These are phyloP conservation scores for Aphaenogaster floridana DNA, from an alignment of 1,140 invertebrate species.

Conservation along the genomic window DNA sequence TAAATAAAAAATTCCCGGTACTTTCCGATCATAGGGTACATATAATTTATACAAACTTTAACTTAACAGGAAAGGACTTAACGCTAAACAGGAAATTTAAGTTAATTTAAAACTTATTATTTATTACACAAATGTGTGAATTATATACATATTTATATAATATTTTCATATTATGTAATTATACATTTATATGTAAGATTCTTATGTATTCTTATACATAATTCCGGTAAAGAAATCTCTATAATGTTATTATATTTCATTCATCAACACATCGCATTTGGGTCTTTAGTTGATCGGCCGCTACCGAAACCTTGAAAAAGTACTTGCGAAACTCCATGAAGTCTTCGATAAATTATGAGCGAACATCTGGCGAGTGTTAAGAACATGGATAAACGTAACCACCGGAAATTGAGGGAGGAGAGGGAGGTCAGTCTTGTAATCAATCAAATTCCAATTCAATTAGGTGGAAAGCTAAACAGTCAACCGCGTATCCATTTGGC, in stretches of 20 bases:
- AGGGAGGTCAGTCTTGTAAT: slow-evolving; percentile 47
- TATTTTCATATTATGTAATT: too few species aligned
- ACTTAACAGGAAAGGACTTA: background rate
- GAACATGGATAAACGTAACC: slow-evolving; percentile 45
- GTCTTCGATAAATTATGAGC: slow-evolving; percentile 54
- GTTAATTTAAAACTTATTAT: background rate
- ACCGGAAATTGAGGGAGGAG: slow-evolving; percentile 14
- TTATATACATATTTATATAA: too few species aligned
- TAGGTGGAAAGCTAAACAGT: slow-evolving; percentile 34
- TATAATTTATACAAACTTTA: background rate
- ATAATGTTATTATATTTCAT: background rate
- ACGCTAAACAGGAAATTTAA: background rate
- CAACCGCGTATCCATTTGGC: slow-evolving; percentile 16
- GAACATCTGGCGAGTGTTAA: slow-evolving; percentile 59
- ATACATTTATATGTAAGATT: background rate
- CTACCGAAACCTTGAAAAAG: slow-evolving; percentile 13
- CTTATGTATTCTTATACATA: background rate
- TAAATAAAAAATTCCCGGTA: too few species aligned
- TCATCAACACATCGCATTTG: background rate
- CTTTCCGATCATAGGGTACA: too few species aligned
- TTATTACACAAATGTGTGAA: background rate
- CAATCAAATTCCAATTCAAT: slow-evolving; percentile 64
- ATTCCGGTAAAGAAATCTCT: background rate
- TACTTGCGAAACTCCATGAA: slow-evolving; percentile 11
- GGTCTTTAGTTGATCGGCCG: background rate